Evolutionary conservation across 2,888 invertebrate species (phyloP).

Genomic region (Amiota mariae): DNA sequence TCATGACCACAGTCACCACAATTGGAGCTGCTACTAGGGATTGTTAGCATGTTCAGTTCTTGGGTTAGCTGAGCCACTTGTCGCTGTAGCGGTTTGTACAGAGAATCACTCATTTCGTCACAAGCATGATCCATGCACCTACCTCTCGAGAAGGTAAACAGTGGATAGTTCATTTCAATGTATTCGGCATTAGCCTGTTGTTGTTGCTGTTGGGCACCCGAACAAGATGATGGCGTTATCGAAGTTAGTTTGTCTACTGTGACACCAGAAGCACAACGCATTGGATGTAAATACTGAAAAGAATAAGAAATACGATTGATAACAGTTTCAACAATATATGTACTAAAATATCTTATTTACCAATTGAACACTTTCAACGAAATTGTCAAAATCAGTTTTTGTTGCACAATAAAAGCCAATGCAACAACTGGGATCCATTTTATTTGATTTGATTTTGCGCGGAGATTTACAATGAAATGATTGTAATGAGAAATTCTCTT

Average conservation of each 20-base stretch:
- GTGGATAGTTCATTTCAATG: constrained; percentile 80
- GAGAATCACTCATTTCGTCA: constrained; percentile 69
- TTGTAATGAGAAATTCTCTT: constrained; percentile 83
- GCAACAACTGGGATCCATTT: constrained; percentile 95
- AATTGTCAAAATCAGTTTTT: constrained; percentile 84
- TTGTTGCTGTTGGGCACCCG: constrained; percentile 37
- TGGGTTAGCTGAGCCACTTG: constrained; percentile 76
- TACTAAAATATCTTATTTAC: constrained; percentile 65
- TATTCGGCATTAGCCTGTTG: constrained; percentile 48
- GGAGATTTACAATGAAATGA: constrained; percentile 91
- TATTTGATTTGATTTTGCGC: constrained; percentile 85
- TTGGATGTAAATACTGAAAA: constrained; percentile 76
- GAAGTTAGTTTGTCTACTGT: constrained; percentile 55
- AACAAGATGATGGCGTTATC: constrained; percentile 35
- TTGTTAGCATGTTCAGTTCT: constrained; percentile 72
- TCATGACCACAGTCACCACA: constrained; percentile 77
- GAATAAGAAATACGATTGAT: constrained; percentile 16
- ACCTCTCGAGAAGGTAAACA: constrained; percentile 87
- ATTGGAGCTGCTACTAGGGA: constrained; percentile 69
- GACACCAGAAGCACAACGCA: constrained; percentile 67
- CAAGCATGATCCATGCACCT: constrained; percentile 76
- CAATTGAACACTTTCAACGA: constrained; percentile 81
- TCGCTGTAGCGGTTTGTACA: constrained; percentile 76
- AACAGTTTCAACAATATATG: neutral
- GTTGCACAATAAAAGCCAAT: constrained; percentile 90